Percentiles rank a stretch among this genome's conserved stretches.
These are phyloP conservation scores for Cremastinae sp. DNA, from an alignment of 2,888 invertebrate species.

Conservation along the genomic window DNA sequence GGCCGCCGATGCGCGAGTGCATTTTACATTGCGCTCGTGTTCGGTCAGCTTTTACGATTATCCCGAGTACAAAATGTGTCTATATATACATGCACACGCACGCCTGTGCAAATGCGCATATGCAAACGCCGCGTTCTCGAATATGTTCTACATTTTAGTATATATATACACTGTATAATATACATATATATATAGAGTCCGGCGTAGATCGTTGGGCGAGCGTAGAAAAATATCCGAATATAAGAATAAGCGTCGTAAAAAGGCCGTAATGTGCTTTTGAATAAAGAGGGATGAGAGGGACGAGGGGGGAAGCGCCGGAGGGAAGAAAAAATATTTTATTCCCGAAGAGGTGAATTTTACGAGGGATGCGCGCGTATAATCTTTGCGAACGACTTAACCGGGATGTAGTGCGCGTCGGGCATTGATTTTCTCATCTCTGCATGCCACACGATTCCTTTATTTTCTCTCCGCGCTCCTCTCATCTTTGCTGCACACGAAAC, in stretches of 20 bases:
- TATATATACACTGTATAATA: too few species aligned
- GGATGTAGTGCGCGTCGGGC: too few species aligned
- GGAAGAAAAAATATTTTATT: not conserved
- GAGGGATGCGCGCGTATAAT: not conserved
- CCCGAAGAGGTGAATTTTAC: not conserved
- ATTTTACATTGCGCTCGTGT: constrained; percentile 42
- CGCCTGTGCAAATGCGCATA: not conserved
- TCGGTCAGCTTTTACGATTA: constrained; percentile 56
- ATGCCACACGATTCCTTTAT: not conserved
- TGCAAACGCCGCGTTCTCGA: too few species aligned
- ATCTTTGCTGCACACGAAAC: too few species aligned
- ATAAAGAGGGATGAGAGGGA: constrained; percentile 1
- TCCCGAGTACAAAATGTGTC: constrained; percentile 11
- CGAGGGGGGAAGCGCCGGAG: too few species aligned
- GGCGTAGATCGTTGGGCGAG: constrained; percentile 1
- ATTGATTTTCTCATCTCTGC: not conserved
- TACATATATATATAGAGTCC: not conserved
- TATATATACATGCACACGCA: not conserved
- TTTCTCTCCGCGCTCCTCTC: too few species aligned
- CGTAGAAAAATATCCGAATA: constrained; percentile 16
- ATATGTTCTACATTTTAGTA: not conserved
- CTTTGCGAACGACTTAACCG: too few species aligned
- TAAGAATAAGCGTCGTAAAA: constrained; percentile 23
- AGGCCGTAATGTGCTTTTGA: constrained; percentile 1
- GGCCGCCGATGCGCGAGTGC: constrained; percentile 17